Base-by-base conservation (phyloP, 2,113 vertebrate species). In the Neolamprologus brichardi region DNA sequence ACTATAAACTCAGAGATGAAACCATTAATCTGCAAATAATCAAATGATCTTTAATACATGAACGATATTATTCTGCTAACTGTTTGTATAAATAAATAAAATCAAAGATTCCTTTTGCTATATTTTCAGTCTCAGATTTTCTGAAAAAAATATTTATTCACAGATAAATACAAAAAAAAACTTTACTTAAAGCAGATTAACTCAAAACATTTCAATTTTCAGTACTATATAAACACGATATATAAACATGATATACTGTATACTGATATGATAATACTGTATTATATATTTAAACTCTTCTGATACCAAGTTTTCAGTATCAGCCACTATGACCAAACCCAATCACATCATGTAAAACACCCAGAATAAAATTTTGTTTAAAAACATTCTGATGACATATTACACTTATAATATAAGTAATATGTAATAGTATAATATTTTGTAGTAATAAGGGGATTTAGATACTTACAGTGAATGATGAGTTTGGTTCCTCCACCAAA, bases 11-110 rank as follows among this genome's bases (percentile, higher is more conserved):
- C 3, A 20, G 3, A 0, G 3, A 6, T 53, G 0, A 20, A 53
- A 53, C 0, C 2, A 4, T 53, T 51, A n/a, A 52, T 51, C 49
- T 51, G 49, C 49, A n/a, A 52, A 51, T 52, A n/a, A 49, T 1
- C 0, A 52, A 52, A 52, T 0, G 1, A 52, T 52, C 4, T 52
- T 52, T 5, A 10, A n/a, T 2, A 1, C 18, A 52, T 0, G 49
- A 51, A 51, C 0, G 3, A 2, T 51, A 2, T 51, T 52, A 52
- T 3, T 0, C 46, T 9, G 49, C 49, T 51, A 0, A 51, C 4
- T 52, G 51, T 52, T 20, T 52, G 3, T 52, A 20, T 1, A 52
- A 52, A 52, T 52, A 20, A 52, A 1, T 52, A 20, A 20, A 52
- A 52, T 51, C 4, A 18, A 8, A 49, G 0, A 8, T 2, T 52